phyloP scores from a whole-genome alignment of 2,888 invertebrate genomes.

The Imbricaverruca yamaguchii region DNA sequence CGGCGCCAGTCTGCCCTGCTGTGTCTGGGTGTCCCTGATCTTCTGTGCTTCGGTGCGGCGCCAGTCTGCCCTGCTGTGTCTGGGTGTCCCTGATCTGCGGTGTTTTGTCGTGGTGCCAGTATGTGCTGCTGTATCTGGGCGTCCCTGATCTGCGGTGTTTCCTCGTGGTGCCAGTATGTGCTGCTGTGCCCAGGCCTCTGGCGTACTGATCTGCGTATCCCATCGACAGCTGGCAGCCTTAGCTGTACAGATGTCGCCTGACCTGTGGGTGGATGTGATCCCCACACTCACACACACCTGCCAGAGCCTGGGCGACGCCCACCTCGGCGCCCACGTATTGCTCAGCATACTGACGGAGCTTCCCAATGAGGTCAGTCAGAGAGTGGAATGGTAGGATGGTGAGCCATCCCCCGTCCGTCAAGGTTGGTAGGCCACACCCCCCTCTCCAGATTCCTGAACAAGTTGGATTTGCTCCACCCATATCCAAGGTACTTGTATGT shows the following conservation, averaged over 20 bases:
- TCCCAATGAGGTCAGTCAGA: not conserved
- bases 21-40: too few species aligned
- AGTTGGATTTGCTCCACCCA: too few species aligned
- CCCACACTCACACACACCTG: conserved; percentile 2
- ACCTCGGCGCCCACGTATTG: not conserved
- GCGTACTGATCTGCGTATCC: too few species aligned
- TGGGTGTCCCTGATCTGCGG: not conserved
- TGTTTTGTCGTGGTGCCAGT: not conserved
- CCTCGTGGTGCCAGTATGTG: not conserved
- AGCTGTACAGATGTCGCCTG: not conserved
- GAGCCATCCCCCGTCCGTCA: too few species aligned
- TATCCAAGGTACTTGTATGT: too few species aligned
- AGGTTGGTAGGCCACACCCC: too few species aligned
- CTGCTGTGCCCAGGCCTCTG: too few species aligned
- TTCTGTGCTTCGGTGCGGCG: not conserved
- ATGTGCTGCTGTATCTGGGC: too few species aligned
- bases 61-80: not conserved
- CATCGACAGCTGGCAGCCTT: not conserved
- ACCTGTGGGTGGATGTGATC: conserved; percentile 8
- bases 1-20: too few species aligned
- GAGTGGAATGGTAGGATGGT: too few species aligned
- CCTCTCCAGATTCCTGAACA: too few species aligned
- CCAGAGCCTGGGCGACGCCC: not conserved
- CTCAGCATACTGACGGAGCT: conserved; percentile 12
- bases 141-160: not conserved